Conservation (phyloP, 2,888 invertebrate species). For the Phlogophora meticulosa region DNA sequence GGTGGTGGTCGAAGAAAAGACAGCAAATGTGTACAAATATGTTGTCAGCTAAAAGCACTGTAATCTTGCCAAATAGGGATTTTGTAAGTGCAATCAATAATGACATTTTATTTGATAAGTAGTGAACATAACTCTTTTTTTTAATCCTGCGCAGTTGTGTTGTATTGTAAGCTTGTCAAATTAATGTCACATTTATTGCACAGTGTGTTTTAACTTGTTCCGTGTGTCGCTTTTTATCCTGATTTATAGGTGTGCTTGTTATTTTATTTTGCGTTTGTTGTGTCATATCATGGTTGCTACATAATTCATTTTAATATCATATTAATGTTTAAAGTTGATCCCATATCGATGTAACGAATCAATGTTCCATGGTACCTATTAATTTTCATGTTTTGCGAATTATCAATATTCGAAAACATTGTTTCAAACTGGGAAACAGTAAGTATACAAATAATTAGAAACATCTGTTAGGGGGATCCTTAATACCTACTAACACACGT, state of each 20-base stretch:
- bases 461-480: conserved; percentile 4
- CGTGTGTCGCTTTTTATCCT: conserved; percentile 82
- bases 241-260: conserved; percentile 71
- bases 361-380: background rate
- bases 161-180: conserved; percentile 38
- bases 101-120: conserved; percentile 38
- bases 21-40: conserved; percentile 20
- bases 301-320: conserved; percentile 26
- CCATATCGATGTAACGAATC: conserved; percentile 12
- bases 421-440: background rate
- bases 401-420: conserved; percentile 2
- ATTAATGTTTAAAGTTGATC: conserved; percentile 26
- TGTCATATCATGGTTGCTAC: conserved; percentile 68
- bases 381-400: conserved; percentile 1
- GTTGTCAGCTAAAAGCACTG: conserved; percentile 53
- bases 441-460: background rate
- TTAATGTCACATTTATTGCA: conserved; percentile 59
- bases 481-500: conserved; percentile 30
- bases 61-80: conserved; percentile 54
- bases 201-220: conserved; percentile 76
- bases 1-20: background rate
- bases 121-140: background rate
- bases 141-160: conserved; percentile 4
- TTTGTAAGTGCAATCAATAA: conserved; percentile 45
- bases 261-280: conserved; percentile 73